Conservation (phyloP, 1,140 invertebrate species). For the Lasaia peninsularis region DNA sequence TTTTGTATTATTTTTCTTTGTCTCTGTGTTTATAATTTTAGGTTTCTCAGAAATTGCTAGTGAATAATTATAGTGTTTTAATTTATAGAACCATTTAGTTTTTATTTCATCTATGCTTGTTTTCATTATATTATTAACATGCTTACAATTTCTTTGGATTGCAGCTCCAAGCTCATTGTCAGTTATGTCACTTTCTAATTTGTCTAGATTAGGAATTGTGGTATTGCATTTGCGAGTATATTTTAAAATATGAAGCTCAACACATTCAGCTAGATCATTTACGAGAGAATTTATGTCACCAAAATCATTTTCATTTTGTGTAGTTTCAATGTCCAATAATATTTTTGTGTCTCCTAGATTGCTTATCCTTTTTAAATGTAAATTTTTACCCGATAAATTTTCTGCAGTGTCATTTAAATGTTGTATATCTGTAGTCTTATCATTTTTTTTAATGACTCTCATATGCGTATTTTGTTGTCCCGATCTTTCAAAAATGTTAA, state of each 20-base stretch:
- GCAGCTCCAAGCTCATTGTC: neutral
- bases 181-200: neutral
- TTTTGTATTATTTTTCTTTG: too few species aligned
- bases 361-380: neutral
- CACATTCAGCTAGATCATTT: conserved; percentile 12
- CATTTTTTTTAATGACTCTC: too few species aligned
- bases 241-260: conserved; percentile 6
- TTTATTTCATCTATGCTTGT: conserved; percentile 20
- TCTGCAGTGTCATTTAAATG: neutral
- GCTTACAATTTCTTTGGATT: conserved; percentile 16
- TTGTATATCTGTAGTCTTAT: neutral
- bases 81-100: conserved; percentile 2
- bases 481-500: too few species aligned
- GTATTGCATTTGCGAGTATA: neutral
- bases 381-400: too few species aligned
- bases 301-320: neutral
- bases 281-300: neutral
- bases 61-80: neutral
- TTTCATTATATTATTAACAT: conserved; percentile 7
- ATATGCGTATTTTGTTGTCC: too few species aligned
- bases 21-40: neutral
- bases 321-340: neutral
- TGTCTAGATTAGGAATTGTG: neutral
- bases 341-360: neutral
- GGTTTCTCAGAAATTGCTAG: neutral